Evolutionary conservation across 2,113 vertebrate genomes (phyloP).

Genomic region (Phrynosoma blainvillii): DNA sequence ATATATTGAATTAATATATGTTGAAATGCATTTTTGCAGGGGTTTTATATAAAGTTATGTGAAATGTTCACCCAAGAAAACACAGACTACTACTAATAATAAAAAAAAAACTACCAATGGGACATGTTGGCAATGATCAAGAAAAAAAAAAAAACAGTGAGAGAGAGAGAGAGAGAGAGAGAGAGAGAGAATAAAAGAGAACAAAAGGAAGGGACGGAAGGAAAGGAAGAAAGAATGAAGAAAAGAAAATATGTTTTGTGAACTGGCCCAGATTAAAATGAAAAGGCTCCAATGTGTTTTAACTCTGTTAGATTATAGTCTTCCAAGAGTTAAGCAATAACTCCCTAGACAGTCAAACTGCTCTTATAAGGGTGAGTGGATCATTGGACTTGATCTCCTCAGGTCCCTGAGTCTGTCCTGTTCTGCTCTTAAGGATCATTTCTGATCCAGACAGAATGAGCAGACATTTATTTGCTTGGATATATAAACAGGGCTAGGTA

Average conservation of each 20-base stretch:
- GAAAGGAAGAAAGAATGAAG: neutral
- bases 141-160: no score
- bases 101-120: neutral
- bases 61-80: neutral
- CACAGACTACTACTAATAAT: neutral
- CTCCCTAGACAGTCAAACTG: neutral
- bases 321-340: neutral
- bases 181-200: neutral
- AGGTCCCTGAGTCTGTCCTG: neutral
- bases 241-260: neutral
- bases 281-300: neutral
- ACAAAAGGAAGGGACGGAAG: neutral
- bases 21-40: neutral
- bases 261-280: neutral
- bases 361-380: neutral
- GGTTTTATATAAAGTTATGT: neutral
- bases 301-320: neutral
- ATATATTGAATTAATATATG: neutral
- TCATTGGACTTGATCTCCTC: neutral
- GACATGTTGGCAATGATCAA: neutral
- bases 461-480: neutral
- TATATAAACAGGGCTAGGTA: neutral
- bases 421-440: neutral
- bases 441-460: neutral
- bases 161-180: no score